Conservation (phyloP, 2,797 vertebrate genomes). For the Pelodytes ibericus region DNA sequence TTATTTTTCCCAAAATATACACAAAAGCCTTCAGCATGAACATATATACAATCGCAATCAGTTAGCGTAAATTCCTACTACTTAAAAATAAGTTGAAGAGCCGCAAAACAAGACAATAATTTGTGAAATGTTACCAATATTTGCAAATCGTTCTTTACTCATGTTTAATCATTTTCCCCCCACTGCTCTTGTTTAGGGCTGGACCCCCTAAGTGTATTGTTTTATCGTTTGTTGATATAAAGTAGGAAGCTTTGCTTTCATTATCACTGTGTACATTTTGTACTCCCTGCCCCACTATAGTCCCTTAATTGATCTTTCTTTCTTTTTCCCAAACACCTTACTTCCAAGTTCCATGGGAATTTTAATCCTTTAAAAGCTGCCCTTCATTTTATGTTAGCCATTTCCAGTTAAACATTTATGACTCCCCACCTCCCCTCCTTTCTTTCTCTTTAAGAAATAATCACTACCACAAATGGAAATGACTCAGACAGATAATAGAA, state of each 20-base stretch:
- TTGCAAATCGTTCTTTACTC: too few relatives aligned
- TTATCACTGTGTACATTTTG: constrained; percentile 11
- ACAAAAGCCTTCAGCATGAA: too few relatives aligned
- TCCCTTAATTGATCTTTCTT: constrained; percentile 13
- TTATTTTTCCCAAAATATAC: too few relatives aligned
- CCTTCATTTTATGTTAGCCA: constrained; percentile 3
- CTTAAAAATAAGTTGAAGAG: too few relatives aligned
- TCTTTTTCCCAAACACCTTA: constrained; percentile 5
- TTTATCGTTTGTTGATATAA: constrained; percentile 11
- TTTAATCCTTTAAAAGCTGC: constrained; percentile 26
- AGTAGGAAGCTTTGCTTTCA: neutral
- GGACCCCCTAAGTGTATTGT: neutral
- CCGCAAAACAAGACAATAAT: too few relatives aligned
- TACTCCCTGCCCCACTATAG: neutral
- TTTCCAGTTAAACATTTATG: constrained; percentile 31
- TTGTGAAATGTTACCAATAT: too few relatives aligned
- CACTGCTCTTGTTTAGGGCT: too few relatives aligned
- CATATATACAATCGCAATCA: too few relatives aligned
- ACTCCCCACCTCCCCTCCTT: neutral
- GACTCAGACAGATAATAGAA: constrained; percentile 43
- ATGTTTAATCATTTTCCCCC: too few relatives aligned
- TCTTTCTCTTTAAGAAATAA: constrained; percentile 26
- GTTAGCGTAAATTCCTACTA: too few relatives aligned
- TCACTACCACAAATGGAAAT: constrained; percentile 32
- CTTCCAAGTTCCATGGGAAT: neutral